Evolutionary conservation across 2,113 vertebrate genomes (phyloP).

Genomic region (Tinamus guttatus): DNA sequence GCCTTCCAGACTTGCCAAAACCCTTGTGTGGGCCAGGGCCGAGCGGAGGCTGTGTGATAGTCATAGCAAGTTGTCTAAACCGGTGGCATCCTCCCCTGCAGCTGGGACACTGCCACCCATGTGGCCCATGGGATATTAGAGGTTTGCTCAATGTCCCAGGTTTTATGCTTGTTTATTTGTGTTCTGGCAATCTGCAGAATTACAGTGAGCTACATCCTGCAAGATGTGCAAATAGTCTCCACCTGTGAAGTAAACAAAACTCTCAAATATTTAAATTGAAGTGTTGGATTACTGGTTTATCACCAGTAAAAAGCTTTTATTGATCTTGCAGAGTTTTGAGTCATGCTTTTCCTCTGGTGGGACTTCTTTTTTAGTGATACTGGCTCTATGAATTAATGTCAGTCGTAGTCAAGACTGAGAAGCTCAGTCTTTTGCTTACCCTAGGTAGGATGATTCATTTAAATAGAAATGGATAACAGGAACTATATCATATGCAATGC

Average conservation of each 20-base stretch:
- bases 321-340: neutral
- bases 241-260: conserved; percentile 62
- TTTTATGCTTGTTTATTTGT: conserved; percentile 46
- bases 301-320: neutral
- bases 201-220: conserved; percentile 40
- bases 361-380: neutral
- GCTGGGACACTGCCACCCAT: neutral
- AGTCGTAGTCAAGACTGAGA: neutral
- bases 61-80: neutral
- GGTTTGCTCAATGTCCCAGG: neutral
- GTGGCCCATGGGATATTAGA: neutral
- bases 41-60: neutral
- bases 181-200: neutral
- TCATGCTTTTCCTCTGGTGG: neutral
- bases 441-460: neutral
- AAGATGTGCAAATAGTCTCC: conserved; percentile 51
- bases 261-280: conserved; percentile 70
- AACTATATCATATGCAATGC: conserved; percentile 13
- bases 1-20: fast-evolving
- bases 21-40: neutral
- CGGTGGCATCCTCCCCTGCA: neutral
- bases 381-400: neutral
- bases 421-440: conserved; percentile 22
- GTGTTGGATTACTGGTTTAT: neutral
- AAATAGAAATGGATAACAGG: conserved; percentile 47